Percentiles rank a stretch among this genome's conserved stretches.
These are phyloP conservation scores for Acanthosepion lycidas DNA, from an alignment of 2,888 invertebrate species.

Conservation along the genomic window DNA sequence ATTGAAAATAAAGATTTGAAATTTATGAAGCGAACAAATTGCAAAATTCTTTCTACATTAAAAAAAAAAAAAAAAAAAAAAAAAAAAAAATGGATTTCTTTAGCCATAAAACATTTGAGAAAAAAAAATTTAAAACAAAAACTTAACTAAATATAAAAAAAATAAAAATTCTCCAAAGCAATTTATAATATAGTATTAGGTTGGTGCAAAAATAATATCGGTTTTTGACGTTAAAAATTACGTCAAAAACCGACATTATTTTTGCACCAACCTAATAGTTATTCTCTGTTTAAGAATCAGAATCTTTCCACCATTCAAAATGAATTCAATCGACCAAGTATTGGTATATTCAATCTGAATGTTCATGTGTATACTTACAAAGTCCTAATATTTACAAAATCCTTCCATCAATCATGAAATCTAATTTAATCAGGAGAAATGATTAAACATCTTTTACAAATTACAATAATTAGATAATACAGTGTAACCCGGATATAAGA, in stretches of 20 bases:
- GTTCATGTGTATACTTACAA: no score
- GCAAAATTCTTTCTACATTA: not conserved
- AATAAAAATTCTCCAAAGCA: not conserved
- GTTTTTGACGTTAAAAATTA: no score
- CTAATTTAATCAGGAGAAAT: no score
- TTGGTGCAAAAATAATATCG: no score
- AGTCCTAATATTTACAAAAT: no score
- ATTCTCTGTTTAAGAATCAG: no score
- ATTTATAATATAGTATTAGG: not conserved
- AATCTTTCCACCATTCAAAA: not conserved
- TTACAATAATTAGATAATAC: no score
- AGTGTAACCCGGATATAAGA: no score
- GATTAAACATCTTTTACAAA: no score
- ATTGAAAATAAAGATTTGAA: not conserved
- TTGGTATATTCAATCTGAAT: not conserved
- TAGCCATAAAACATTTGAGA: not conserved
- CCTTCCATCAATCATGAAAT: no score
- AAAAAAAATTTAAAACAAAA: not conserved
- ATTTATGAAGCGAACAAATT: not conserved
- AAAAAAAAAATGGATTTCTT: not conserved
- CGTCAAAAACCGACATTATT: no score
- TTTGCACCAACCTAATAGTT: no score
- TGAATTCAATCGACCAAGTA: not conserved
- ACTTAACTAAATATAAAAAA: not conserved
- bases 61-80: not conserved